Base-by-base conservation (phyloP, 2,797 vertebrate genomes). In the Myotis daubentonii region DNA sequence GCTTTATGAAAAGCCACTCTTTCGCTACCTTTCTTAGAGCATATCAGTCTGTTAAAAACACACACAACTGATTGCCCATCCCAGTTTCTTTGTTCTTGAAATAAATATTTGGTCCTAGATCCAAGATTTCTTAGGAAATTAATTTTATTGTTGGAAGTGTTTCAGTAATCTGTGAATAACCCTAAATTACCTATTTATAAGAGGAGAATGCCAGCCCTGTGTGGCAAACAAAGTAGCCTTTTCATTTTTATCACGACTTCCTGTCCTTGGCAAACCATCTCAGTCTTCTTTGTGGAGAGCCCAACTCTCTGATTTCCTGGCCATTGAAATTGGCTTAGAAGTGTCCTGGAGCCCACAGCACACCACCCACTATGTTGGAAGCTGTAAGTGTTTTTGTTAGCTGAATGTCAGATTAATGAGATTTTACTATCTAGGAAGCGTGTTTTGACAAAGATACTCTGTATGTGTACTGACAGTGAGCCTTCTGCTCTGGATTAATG, bases 331-430 rank as follows among this genome's bases (percentile, higher is more conserved):
- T 87, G 92, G 79, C 79, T 90, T 28, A 19, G 11, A 36, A 25
- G 17, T 30, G 55, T 78, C 65, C 85, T 86, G 81, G 53, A 88
- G 62, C 16, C 6, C 16, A 7, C 20, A 47, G 53, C 23, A 49
- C 19, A n/a, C 76, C 81, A 55, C 92, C 78, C 82, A 76, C 72
- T 41, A 0, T 23, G 22, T 68, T 96, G 84, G 81, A 87, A 90
- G n/a, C 74, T 15, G 19, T 71, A 76, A 33, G 41, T 94, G 89
- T 62, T 94, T 95, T 95, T 95, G 93, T 33, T 83, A 88, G 57
- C 70, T 68, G 79, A 94, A 94, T 94, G 90, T 90, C 92, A 71
- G 68, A 44, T 72, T 76, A 71, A 80, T 89, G 91, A 95, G 76
- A 30, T 81, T 89, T 90, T 87, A 85, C 81, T 95, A 13, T 88